Evolutionary conservation across 2,113 vertebrate genomes (phyloP).

Genomic region (Azemiops feae): DNA sequence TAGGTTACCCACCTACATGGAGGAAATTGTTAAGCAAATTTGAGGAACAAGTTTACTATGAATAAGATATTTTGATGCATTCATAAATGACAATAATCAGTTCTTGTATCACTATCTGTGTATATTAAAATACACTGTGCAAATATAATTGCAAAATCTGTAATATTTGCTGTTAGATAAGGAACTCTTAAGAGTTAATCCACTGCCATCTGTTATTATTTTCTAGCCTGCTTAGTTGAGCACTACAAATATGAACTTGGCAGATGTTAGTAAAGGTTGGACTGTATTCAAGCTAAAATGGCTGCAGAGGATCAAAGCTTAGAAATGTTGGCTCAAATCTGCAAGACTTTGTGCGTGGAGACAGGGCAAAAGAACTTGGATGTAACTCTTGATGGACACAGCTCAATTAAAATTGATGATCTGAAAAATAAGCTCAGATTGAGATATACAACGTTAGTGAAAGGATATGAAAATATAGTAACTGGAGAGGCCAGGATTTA

Average conservation of each 20-base stretch:
- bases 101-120: conserved; percentile 37
- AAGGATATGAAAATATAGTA: conserved; percentile 28
- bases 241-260: conserved; percentile 61
- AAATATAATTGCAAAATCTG: conserved; percentile 35
- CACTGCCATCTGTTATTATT: conserved; percentile 58
- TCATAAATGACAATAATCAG: conserved; percentile 39
- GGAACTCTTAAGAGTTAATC: conserved; percentile 62
- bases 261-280: conserved; percentile 60
- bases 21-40: neutral
- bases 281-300: conserved; percentile 45
- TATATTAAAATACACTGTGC: conserved; percentile 1
- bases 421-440: conserved; percentile 41
- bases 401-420: conserved; percentile 33
- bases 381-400: conserved; percentile 30
- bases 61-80: conserved; percentile 10
- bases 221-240: conserved; percentile 56
- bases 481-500: neutral
- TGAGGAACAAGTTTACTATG: neutral
- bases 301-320: conserved; percentile 51
- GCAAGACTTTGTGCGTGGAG: conserved; percentile 7
- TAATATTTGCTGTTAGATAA: conserved; percentile 43
- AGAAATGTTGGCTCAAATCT: conserved; percentile 50
- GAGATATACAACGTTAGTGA: conserved; percentile 15
- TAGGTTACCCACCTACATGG: neutral
- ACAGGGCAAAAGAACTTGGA: conserved; percentile 13